Evolutionary conservation across 1,140 invertebrate species (phyloP), one percentile per base, ranked within the genome.

Genomic region (Ephestia elutella): DNA sequence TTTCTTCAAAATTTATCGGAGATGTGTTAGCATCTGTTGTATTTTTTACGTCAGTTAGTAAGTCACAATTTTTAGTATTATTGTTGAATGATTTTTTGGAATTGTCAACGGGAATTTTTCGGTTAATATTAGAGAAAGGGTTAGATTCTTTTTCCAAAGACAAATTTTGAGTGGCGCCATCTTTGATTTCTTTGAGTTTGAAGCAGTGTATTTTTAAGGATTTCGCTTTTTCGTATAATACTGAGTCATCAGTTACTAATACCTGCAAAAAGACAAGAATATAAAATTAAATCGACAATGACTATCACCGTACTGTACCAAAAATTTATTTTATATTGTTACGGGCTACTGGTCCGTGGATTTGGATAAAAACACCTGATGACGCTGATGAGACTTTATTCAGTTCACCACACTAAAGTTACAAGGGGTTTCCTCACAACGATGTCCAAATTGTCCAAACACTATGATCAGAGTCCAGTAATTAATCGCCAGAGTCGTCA

Each of bases 221-320:
- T 44, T 54, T 61, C 0, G 69, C 72, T 38, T 63, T 56, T 0
- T 56, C 17, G 28, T 60, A 56, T 30, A 78, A 54, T 44, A 70
- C 54, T 17, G 18, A 13, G 25, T 78, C 56, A 32, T 68, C 66
- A 17, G 77, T 74, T 56, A 80, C 50, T 17, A 80, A 49, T 10
- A 76, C 56, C 77, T 80, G 65, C 11, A 58, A 59, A 55, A 21
- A 18, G 8, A 32, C 1, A 13, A 55, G 20, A 15, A 15, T 44
- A 25, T 50, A n/a, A n/a, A n/a, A n/a, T n/a, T n/a, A n/a, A 57
- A 32, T 32, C 11, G 11, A 32, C 3, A 32, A 10, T 32, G 30
- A n/a, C n/a, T n/a, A n/a, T 5, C 3, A 10, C 30, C 11, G n/a
- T n/a, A n/a, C n/a, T n/a, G n/a, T n/a, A n/a, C n/a, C n/a, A n/a